phyloP scores from a whole-genome alignment of 2,888 invertebrate species.

The Epirrhoe alternata region DNA sequence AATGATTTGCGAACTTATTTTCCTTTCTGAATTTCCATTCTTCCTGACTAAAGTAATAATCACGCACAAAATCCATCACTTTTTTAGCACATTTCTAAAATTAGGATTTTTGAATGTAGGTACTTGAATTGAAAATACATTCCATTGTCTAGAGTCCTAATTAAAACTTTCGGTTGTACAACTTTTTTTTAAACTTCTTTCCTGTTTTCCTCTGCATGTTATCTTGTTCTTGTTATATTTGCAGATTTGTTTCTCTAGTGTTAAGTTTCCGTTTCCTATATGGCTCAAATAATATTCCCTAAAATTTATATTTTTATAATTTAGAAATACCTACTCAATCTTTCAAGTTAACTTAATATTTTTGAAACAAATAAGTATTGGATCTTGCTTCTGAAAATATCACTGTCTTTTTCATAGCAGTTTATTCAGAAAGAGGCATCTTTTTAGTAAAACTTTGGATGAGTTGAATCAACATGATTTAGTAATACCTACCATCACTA shows the following conservation, averaged over 20 bases:
- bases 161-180: no score
- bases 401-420: neutral
- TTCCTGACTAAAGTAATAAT: neutral
- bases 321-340: neutral
- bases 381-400: neutral
- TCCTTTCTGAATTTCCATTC: neutral
- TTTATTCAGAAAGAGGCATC: neutral
- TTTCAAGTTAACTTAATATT: neutral
- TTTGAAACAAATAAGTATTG: neutral
- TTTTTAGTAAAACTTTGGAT: neutral
- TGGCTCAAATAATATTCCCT: conserved; percentile 22
- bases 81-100: no score
- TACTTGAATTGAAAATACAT: no score
- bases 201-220: conserved; percentile 23
- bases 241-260: conserved; percentile 29
- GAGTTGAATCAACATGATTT: neutral
- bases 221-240: conserved; percentile 29
- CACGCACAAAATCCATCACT: no score
- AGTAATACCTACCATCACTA: neutral
- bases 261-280: conserved; percentile 21
- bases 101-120: no score
- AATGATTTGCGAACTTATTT: neutral
- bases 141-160: no score
- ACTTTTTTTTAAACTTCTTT: conserved; percentile 5
- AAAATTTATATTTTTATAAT: neutral